Evolutionary conservation across 2,888 invertebrate genomes (phyloP).

Genomic region (Eupithecia subumbrata): DNA sequence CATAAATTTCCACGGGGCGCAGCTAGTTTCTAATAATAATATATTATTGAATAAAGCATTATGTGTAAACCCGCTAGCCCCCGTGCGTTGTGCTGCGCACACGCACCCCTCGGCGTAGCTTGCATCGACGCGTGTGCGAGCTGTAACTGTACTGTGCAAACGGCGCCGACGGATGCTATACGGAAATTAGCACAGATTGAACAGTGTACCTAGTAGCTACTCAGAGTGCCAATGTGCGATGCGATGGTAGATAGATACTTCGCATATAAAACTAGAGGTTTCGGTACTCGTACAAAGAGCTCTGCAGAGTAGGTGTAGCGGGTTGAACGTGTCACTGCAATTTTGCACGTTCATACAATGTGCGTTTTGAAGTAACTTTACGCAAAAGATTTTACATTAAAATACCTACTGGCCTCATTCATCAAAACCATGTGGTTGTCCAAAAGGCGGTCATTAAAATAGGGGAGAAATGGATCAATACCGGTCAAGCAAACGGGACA

Average conservation of each 20-base stretch:
- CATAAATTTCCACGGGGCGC: no score
- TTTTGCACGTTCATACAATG: not conserved
- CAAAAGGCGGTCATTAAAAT: conserved; percentile 17
- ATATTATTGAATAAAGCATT: not conserved
- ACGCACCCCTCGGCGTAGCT: not conserved
- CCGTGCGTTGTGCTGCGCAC: not conserved
- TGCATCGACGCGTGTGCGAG: conserved; percentile 31
- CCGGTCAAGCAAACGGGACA: not conserved
- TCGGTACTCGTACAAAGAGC: not conserved
- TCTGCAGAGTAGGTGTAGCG: not conserved
- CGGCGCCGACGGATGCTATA: conserved; percentile 29
- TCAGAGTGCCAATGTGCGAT: not conserved
- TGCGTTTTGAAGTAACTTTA: not conserved
- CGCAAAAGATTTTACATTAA: not conserved
- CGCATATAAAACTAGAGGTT: not conserved
- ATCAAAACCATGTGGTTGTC: not conserved
- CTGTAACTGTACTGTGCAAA: conserved; percentile 32
- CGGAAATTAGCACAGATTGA: conserved; percentile 29
- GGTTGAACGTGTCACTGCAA: not conserved
- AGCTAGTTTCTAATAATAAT: not conserved
- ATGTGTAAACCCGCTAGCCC: not conserved
- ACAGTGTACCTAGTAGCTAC: conserved; percentile 6
- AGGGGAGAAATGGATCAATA: conserved; percentile 44
- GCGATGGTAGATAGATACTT: not conserved
- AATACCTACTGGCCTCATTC: not conserved